Evolutionary conservation across 2,888 invertebrate species (phyloP).

Genomic region (Idaea aversata): DNA sequence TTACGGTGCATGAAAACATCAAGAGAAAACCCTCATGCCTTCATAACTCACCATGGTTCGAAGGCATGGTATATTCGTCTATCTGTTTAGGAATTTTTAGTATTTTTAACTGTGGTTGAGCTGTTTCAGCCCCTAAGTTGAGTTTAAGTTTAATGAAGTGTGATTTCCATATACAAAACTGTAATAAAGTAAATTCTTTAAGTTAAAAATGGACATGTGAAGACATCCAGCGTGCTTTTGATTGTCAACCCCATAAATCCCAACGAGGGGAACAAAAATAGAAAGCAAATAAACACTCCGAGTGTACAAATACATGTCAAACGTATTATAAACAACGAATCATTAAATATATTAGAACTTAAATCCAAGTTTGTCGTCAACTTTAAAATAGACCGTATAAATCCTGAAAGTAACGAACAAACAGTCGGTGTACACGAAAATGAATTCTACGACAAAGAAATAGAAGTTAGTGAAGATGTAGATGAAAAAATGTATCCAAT

Average conservation of each 20-base stretch:
- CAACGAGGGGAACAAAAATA: constrained; percentile 32
- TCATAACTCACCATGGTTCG: no score
- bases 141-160: no score
- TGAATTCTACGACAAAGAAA: constrained; percentile 29
- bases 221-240: not conserved
- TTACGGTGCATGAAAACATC: no score
- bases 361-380: constrained; percentile 65
- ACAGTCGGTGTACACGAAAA: constrained; percentile 36
- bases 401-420: constrained; percentile 29
- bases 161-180: not conserved
- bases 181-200: not conserved
- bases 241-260: not conserved
- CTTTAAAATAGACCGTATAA: constrained; percentile 57
- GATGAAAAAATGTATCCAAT: constrained; percentile 22
- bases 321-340: constrained; percentile 53
- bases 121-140: no score
- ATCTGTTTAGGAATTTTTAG: no score
- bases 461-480: constrained; percentile 22
- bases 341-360: constrained; percentile 52
- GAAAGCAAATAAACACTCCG: constrained; percentile 35
- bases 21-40: no score
- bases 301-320: constrained; percentile 47
- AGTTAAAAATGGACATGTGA: not conserved
- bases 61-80: no score
- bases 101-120: no score